Base-by-base conservation (phyloP, 2,113 vertebrate species). In the Saimiri boliviensis region DNA sequence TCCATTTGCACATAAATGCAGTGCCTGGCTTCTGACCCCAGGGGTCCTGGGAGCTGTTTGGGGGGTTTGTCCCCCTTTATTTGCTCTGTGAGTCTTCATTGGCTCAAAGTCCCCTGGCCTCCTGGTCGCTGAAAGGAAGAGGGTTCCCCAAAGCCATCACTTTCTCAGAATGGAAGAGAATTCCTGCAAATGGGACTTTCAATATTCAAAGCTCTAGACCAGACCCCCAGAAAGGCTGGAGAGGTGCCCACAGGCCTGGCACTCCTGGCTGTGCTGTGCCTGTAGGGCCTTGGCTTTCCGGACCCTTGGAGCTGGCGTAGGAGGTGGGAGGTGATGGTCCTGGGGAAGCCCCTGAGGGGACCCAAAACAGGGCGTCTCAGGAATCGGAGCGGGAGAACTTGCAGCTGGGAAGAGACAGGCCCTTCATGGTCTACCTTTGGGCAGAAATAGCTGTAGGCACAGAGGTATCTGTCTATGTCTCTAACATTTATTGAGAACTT, bases 1-100 rank as follows among this genome's bases (percentile, higher is more conserved):
- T 84, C 98, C 98, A 99, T 99, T 99, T 99, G 99, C 99, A 99
- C 98, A 98, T 99, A 99, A 99, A 99, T 99, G 99, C 99, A 98
- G 98, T 96, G 97, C 98, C 99, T 99, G 98, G 98, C 98, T 99
- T 99, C 99, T 99, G 99, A 98, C 98, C 98, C 94, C 92, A 73
- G 97, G 97, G 98, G 97, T 98, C 97, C 95, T 42, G 94, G 97
- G 95, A 97, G 96, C 89, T 42, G 70, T 87, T 98, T 97, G 63
- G 30, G 94, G 60, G 80, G 81, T 8, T 96, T 84, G 58, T 47
- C 91, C 97, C 94, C 95, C 95, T 98, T 95, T 30, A 19, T 84
- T 92, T 94, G n/a, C 90, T 73, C 79, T 91, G 73, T 37, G 96
- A 92, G 30, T 95, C 97, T 79, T 96, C 92, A 95, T 91, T 97